phyloP scores from a whole-genome alignment of 2,113 vertebrate genomes.

The Pogona vitticeps region DNA sequence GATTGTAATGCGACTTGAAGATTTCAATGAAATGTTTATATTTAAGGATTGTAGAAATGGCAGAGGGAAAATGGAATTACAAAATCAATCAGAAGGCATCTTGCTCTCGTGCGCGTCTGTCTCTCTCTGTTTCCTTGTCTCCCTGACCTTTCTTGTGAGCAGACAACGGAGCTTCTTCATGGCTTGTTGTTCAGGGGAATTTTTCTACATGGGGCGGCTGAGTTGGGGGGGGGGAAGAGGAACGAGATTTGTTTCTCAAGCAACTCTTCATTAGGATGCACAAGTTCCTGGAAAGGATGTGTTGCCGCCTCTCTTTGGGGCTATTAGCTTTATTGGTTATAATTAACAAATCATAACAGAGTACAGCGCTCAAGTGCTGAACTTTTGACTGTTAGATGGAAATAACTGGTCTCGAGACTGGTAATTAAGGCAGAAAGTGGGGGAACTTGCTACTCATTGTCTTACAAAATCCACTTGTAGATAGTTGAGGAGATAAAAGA shows the following conservation, averaged over 20 bases:
- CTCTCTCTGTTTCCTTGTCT: neutral
- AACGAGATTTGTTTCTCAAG: neutral
- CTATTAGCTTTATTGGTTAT: too few relatives aligned
- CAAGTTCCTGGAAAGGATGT: neutral
- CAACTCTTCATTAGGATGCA: neutral
- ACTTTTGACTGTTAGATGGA: too few relatives aligned
- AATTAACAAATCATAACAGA: too few relatives aligned
- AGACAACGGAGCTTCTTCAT: neutral
- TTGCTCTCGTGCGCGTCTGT: neutral
- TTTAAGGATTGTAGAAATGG: slow-evolving; percentile 43
- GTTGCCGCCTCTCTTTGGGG: neutral
- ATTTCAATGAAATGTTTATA: slow-evolving; percentile 79
- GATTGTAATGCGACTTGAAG: slow-evolving; percentile 80
- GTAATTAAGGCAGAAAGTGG: too few relatives aligned
- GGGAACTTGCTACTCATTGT: too few relatives aligned
- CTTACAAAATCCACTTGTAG: too few relatives aligned
- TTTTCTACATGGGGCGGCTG: neutral
- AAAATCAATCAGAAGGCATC: slow-evolving; percentile 45
- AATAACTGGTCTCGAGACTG: too few relatives aligned
- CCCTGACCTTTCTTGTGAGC: neutral
- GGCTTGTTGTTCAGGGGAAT: neutral
- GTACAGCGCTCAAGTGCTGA: too few relatives aligned
- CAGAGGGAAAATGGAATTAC: slow-evolving; percentile 57
- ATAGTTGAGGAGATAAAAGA: too few relatives aligned
- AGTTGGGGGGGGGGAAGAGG: neutral